phyloP scores from a whole-genome alignment of 1,140 invertebrate species.

The Nephotettix cincticeps region DNA sequence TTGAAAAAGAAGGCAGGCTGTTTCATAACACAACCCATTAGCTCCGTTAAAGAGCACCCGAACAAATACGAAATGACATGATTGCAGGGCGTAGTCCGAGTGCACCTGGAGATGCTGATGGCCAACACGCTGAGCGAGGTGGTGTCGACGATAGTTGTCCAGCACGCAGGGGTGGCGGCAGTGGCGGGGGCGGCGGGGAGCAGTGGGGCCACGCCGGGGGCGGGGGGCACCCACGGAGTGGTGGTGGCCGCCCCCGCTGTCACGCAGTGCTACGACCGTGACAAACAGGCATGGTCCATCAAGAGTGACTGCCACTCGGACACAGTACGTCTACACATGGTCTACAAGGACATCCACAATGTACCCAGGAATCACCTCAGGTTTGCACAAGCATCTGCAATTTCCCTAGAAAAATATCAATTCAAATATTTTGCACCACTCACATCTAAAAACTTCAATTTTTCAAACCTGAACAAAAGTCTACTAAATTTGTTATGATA shows the following conservation, averaged over 20 bases:
- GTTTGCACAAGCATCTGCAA: no score
- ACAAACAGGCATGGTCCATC: slow-evolving; percentile 82
- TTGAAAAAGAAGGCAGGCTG: no score
- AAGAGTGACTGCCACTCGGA: slow-evolving; percentile 80
- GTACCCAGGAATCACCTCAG: slow-evolving; percentile 80
- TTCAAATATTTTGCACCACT: no score
- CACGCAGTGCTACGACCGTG: slow-evolving; percentile 78
- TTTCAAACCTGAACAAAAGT: no score
- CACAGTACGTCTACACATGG: slow-evolving; percentile 72
- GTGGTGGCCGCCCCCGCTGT: slow-evolving; percentile 49
- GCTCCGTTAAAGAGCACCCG: no score
- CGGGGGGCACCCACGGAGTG: slow-evolving; percentile 26
- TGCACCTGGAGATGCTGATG: slow-evolving; percentile 74
- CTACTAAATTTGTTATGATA: no score
- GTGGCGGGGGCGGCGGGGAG: slow-evolving; percentile 36
- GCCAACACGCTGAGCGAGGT: slow-evolving; percentile 75
- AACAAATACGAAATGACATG: no score
- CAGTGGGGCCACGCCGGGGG: background rate
- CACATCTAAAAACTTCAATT: no score
- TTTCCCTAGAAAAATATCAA: no score
- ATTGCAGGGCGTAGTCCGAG: slow-evolving; percentile 57
- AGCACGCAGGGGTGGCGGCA: background rate
- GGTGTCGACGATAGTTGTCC: slow-evolving; percentile 40
- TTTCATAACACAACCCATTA: no score
- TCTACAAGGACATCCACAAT: slow-evolving; percentile 83